These are phyloP conservation scores for Ceratina australensis DNA, from an alignment of 1,140 invertebrate genomes.

Conservation along the genomic window DNA sequence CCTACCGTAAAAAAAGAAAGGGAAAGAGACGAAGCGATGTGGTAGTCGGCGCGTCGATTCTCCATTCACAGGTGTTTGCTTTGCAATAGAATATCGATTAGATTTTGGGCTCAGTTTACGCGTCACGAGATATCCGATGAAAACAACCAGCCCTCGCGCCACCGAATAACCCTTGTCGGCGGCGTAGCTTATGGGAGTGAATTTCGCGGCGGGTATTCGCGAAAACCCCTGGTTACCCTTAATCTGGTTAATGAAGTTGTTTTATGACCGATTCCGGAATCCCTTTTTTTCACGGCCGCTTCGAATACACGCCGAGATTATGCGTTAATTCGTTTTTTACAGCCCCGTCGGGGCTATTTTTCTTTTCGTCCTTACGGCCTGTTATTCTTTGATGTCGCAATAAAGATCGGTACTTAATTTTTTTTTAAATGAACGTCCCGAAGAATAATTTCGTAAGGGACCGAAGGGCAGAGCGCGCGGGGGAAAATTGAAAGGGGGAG, in stretches of 20 bases:
- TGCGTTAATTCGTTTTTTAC: conserved; percentile 3
- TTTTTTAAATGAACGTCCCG: too few species aligned
- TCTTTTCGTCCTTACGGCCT: neutral
- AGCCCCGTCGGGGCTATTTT: neutral
- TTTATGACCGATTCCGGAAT: conserved; percentile 44
- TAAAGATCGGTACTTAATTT: neutral
- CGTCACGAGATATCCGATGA: conserved; percentile 55
- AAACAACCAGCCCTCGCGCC: conserved; percentile 38
- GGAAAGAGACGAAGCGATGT: too few species aligned
- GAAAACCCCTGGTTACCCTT: conserved; percentile 28
- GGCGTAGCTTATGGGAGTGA: conserved; percentile 38
- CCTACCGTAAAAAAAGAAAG: neutral
- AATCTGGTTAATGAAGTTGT: conserved; percentile 60
- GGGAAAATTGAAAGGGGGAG: neutral
- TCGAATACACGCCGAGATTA: conserved; percentile 25
- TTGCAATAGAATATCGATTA: conserved; percentile 64
- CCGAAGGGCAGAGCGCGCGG: neutral
- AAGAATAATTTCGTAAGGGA: neutral
- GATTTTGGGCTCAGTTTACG: conserved; percentile 59
- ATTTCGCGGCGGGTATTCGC: conserved; percentile 46
- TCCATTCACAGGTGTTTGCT: conserved; percentile 54
- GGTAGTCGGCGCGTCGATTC: conserved; percentile 15
- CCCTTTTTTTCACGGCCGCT: conserved; percentile 12
- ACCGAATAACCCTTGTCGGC: conserved; percentile 20
- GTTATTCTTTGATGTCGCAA: neutral